phyloP scores from a whole-genome alignment of 2,888 invertebrate genomes.

The Rhaphigaster nebulosa region DNA sequence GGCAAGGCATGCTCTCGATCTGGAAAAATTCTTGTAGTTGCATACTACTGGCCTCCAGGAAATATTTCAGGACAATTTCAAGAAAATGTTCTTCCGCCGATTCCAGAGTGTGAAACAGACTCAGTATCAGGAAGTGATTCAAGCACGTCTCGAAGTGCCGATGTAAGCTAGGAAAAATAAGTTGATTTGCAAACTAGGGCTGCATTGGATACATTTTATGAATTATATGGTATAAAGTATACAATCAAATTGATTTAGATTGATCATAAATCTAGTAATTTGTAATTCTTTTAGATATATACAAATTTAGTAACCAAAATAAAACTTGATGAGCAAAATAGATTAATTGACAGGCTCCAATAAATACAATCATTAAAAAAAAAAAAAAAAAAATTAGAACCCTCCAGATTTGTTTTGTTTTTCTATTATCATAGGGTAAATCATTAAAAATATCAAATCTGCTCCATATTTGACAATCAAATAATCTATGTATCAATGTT shows the following conservation, averaged over 20 bases:
- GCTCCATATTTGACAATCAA: slow-evolving; percentile 33
- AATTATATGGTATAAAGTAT: not conserved
- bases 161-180: slow-evolving; percentile 53
- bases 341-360: not conserved
- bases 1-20: slow-evolving; percentile 84
- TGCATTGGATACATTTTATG: not conserved
- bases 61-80: slow-evolving; percentile 82
- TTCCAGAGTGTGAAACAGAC: slow-evolving; percentile 73
- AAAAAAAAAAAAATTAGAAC: not conserved
- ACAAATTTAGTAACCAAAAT: not conserved
- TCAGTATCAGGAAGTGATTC: slow-evolving; percentile 65
- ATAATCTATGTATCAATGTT: not conserved
- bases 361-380: not conserved
- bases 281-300: not conserved
- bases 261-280: not conserved
- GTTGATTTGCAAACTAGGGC: slow-evolving; percentile 48
- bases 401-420: not conserved
- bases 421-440: not conserved
- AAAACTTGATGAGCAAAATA: not conserved
- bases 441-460: not conserved
- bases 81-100: slow-evolving; percentile 82
- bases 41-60: slow-evolving; percentile 86
- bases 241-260: slow-evolving; percentile 19
- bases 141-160: slow-evolving; percentile 62
- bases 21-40: slow-evolving; percentile 86